A percentile compares a stretch with the other conserved stretches of the same genome.
phyloP scores from a whole-genome alignment of 2,797 vertebrate genomes.

The Phyllotis vaccarum region DNA sequence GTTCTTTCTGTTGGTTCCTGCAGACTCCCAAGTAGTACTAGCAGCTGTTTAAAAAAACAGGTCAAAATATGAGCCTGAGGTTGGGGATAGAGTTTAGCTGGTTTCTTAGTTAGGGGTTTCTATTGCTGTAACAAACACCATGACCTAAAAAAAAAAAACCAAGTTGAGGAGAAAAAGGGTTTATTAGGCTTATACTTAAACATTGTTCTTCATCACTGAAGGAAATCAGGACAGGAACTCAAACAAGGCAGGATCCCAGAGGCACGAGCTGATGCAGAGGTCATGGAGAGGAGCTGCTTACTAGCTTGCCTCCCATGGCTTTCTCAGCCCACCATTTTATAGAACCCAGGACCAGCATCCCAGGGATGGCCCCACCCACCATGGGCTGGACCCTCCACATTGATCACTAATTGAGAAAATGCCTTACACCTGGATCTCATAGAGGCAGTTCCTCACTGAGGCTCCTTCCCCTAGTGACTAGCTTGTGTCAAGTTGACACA shows the following conservation, averaged over 20 bases:
- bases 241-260: neutral
- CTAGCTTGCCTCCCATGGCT: neutral
- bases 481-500: neutral
- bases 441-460: neutral
- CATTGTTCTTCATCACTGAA: neutral
- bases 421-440: neutral
- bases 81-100: neutral
- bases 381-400: neutral
- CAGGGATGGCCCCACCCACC: neutral
- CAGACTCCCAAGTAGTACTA: neutral
- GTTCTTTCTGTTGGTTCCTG: neutral
- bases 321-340: neutral
- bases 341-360: neutral
- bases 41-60: neutral
- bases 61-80: neutral
- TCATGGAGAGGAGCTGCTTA: neutral
- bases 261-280: neutral
- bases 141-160: neutral
- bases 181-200: neutral
- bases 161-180: neutral
- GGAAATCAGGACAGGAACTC: neutral
- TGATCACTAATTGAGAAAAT: neutral
- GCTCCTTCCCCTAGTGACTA: neutral
- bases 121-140: neutral
- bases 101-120: neutral